These are phyloP conservation scores for Sternotherus odoratus DNA, from an alignment of 2,797 vertebrate species.

Conservation along the genomic window DNA sequence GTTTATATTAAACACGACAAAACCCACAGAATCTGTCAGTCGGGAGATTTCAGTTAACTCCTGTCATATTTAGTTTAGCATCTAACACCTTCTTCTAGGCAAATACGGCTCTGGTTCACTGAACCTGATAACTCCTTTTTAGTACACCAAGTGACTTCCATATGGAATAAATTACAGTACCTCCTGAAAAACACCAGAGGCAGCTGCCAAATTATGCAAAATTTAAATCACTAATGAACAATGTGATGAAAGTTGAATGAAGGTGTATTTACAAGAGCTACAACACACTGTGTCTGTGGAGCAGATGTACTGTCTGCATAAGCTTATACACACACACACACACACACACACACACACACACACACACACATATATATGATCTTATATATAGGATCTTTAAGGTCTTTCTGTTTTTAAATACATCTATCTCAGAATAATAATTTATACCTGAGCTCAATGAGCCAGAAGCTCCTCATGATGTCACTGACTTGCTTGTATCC, in stretches of 20 bases:
- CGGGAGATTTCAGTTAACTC: constrained; percentile 63
- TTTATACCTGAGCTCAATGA: neutral
- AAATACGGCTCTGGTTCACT: constrained; percentile 57
- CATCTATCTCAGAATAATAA: fast-evolving
- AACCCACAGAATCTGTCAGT: constrained; percentile 64
- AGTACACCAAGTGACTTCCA: constrained; percentile 59
- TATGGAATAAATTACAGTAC: constrained; percentile 57
- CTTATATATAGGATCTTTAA: neutral
- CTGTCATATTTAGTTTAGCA: constrained; percentile 72
- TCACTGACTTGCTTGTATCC: fast-evolving
- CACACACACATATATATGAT: neutral
- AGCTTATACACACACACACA: constrained; percentile 25
- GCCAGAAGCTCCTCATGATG: fast-evolving
- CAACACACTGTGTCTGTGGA: constrained; percentile 5
- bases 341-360: neutral
- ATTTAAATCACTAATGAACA: constrained; percentile 60
- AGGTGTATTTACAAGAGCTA: constrained; percentile 50
- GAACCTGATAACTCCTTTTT: constrained; percentile 39
- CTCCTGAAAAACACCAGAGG: constrained; percentile 60
- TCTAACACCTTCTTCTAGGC: constrained; percentile 73
- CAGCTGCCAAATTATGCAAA: constrained; percentile 65
- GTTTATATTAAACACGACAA: constrained; percentile 40
- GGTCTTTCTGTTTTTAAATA: neutral
- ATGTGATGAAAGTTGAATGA: constrained; percentile 66
- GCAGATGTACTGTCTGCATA: constrained; percentile 68